phyloP scores from a whole-genome alignment of 2,113 vertebrate genomes.

The chimpanzee (Pan troglodytes) region NHGRI_mPanTro3-v2.1_pri NC_072413.2:95798001-95798500 shows the following conservation, averaged over 20 bases:
- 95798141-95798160: background rate
- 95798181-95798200: background rate
- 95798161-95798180: background rate
- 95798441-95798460: no score
- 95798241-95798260: fast-evolving
- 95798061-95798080: no score
- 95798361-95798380: fast-evolving
- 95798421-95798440: background rate
- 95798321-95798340: fast-evolving
- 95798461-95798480: background rate
- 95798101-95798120: background rate
- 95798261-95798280: fast-evolving
- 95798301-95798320: no score
- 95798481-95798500: background rate
- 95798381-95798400: fast-evolving
- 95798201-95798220: no score
- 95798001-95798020: fast-evolving
- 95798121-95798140: background rate
- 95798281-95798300: fast-evolving
- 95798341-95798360: fast-evolving
- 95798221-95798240: background rate
- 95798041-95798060: fast-evolving
- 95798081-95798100: no score
- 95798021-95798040: background rate
- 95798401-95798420: background rate